Evolutionary conservation across 2,113 vertebrate species (phyloP).

Genomic region (Ptychochromis oligacanthus): DNA sequence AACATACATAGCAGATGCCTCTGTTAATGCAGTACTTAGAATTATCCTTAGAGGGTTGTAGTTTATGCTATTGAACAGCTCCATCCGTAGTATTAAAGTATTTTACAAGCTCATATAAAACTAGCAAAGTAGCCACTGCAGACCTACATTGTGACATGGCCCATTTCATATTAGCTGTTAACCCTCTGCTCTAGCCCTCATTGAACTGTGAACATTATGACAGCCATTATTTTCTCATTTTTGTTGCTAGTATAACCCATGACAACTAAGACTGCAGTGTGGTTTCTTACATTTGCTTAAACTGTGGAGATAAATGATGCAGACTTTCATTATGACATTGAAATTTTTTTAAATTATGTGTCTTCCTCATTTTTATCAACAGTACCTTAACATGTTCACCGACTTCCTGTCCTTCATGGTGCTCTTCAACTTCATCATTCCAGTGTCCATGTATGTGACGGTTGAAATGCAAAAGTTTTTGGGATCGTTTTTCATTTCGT

Average conservation of each 20-base stretch:
- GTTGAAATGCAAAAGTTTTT: slow-evolving; percentile 99
- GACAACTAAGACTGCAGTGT: neutral
- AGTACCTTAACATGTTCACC: slow-evolving; percentile 97
- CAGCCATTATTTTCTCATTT: neutral
- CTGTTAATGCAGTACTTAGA: neutral
- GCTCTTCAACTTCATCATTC: slow-evolving; percentile 99
- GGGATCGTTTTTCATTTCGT: slow-evolving; percentile 97
- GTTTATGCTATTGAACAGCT: neutral
- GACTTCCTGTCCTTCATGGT: slow-evolving; percentile 99
- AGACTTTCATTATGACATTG: neutral
- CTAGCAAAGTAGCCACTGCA: slow-evolving; percentile 2
- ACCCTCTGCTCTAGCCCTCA: neutral
- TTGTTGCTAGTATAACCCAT: neutral
- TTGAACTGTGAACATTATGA: neutral
- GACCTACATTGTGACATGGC: neutral
- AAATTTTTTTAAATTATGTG: neutral
- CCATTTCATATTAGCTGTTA: slow-evolving; percentile 27
- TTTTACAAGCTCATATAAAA: slow-evolving; percentile 31
- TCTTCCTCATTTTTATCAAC: slow-evolving; percentile 26
- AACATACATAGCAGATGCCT: neutral
- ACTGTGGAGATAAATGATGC: neutral
- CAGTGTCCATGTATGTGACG: slow-evolving; percentile 99
- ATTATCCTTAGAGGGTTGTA: neutral
- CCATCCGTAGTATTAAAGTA: neutral
- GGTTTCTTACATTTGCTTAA: neutral